A percentile compares a stretch with the other conserved stretches of the same genome.
Conservation (phyloP, 2,888 invertebrate genomes). For the Drosophila monieri region DNA sequence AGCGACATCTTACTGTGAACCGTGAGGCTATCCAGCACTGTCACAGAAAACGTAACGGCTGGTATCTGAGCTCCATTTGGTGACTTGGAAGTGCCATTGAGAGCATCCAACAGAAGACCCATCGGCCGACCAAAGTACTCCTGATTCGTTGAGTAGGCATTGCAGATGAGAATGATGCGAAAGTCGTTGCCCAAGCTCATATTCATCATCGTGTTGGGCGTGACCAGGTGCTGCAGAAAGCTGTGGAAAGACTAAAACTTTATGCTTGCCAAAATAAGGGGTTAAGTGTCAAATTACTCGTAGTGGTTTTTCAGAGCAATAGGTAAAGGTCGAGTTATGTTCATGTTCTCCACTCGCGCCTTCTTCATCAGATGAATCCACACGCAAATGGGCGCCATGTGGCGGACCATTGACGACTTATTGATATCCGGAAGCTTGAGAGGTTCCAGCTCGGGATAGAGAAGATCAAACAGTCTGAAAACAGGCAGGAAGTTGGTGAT, state of each 20-base stretch:
- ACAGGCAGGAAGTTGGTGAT: conserved; percentile 94
- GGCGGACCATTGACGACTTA: conserved; percentile 88
- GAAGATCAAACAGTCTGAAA: conserved; percentile 93
- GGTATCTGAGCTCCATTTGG: conserved; percentile 87
- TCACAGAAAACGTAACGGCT: conserved; percentile 95
- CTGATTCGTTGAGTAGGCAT: conserved; percentile 96
- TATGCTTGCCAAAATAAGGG: neutral
- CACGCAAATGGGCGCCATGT: conserved; percentile 96
- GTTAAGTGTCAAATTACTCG: conserved; percentile 85
- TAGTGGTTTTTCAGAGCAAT: conserved; percentile 92
- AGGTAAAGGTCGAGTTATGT: conserved; percentile 91
- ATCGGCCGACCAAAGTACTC: conserved; percentile 96
- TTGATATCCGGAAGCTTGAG: conserved; percentile 94
- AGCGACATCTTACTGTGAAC: conserved; percentile 97
- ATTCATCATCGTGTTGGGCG: conserved; percentile 89
- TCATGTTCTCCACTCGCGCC: conserved; percentile 93
- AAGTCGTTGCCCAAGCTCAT: conserved; percentile 95
- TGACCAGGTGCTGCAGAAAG: conserved; percentile 93
- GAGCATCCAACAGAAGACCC: conserved; percentile 95
- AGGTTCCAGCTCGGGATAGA: conserved; percentile 96
- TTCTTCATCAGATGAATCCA: conserved; percentile 98
- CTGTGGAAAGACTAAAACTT: conserved; percentile 83
- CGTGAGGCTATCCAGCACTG: conserved; percentile 95
- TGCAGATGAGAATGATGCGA: conserved; percentile 95
- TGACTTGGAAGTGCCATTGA: conserved; percentile 89